These are phyloP conservation scores for Drepana arcuata DNA, from an alignment of 1,140 invertebrate genomes.

Conservation along the genomic window DNA sequence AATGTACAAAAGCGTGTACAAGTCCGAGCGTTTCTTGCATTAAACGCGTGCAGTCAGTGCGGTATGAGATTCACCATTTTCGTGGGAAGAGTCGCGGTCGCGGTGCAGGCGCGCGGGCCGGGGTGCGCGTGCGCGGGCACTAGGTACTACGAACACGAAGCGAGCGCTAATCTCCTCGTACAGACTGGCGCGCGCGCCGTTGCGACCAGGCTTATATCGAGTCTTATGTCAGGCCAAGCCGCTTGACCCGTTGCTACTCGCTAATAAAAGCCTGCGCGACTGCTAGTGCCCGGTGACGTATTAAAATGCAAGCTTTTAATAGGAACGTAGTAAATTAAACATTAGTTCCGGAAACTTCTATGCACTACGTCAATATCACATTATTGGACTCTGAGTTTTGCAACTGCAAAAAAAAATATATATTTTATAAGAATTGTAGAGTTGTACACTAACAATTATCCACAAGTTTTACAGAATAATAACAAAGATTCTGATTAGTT, in stretches of 20 bases:
- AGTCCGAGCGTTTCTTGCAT: conserved; percentile 18
- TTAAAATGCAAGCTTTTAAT: conserved; percentile 6
- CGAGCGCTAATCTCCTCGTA: conserved; percentile 45
- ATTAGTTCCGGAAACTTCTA: no score
- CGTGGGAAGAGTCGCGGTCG: conserved; percentile 17
- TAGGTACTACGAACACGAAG: conserved; percentile 34
- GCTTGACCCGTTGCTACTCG: no score
- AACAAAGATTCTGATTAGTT: no score
- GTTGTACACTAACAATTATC: no score
- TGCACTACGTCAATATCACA: no score
- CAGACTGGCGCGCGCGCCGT: conserved; percentile 41
- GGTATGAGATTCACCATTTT: conserved; percentile 34
- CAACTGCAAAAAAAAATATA: no score
- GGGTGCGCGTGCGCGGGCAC: conserved; percentile 46
- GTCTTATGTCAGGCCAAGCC: no score
- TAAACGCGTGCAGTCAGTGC: conserved; percentile 20
- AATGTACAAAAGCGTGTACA: conserved; percentile 8
- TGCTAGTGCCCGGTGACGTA: no score
- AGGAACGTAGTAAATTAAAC: background rate
- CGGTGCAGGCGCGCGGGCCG: conserved; percentile 25
- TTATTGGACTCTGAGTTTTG: no score
- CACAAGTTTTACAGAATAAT: no score
- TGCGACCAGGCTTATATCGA: conserved; percentile 44
- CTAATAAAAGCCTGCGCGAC: no score
- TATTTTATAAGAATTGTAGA: no score